Evolutionary conservation across 2,888 invertebrate genomes (phyloP).

Genomic region (Heliconius cydno): DNA sequence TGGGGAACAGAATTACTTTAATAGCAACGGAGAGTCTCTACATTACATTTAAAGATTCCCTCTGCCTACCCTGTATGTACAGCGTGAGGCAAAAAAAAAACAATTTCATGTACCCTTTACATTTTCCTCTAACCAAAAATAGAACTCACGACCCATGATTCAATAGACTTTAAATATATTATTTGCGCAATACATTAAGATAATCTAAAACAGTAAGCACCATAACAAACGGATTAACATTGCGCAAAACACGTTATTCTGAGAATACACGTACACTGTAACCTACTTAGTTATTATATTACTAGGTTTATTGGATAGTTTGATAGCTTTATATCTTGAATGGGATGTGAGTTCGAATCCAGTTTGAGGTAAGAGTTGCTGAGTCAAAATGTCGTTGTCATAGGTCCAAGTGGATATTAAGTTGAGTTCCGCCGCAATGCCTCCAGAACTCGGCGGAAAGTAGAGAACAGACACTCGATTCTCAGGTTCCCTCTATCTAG

Average conservation of each 20-base stretch:
- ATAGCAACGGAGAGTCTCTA: no score
- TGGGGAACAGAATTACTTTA: no score
- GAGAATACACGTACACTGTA: slow-evolving; percentile 21
- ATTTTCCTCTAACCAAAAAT: slow-evolving; percentile 6
- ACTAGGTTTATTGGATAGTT: background rate
- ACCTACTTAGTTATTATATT: slow-evolving; percentile 19
- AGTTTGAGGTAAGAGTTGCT: background rate
- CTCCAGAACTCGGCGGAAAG: background rate
- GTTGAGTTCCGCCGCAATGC: no score
- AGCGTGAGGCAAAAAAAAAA: no score
- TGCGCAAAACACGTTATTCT: slow-evolving; percentile 20
- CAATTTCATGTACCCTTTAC: background rate
- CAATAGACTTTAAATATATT: background rate
- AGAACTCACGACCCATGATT: background rate
- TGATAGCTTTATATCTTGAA: background rate
- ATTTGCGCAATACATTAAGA: slow-evolving; percentile 25
- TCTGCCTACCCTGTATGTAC: no score
- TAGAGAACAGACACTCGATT: background rate
- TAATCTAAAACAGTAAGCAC: slow-evolving; percentile 16
- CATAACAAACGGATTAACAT: slow-evolving; percentile 20
- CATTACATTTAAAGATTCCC: no score
- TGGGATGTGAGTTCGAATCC: slow-evolving; percentile 5
- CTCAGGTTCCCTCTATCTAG: background rate
- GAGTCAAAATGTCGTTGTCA: background rate
- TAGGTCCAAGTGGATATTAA: no score